These are phyloP conservation scores for Cheilosia impressa DNA, from an alignment of 2,888 invertebrate species.

Conservation along the genomic window DNA sequence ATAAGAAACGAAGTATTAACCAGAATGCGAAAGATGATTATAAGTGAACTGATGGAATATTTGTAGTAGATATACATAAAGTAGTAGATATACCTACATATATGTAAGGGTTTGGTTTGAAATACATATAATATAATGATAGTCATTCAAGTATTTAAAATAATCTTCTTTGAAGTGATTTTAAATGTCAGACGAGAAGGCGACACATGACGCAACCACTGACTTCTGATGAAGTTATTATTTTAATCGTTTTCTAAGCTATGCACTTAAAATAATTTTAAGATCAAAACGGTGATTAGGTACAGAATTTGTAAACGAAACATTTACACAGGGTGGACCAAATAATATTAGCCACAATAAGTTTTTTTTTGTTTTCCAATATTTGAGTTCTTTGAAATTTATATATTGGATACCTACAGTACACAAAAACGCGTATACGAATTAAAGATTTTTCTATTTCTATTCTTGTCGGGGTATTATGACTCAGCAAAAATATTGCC, in stretches of 20 bases:
- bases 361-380: not conserved
- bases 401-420: no score
- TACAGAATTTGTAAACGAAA: no score
- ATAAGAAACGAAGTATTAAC: constrained; percentile 32
- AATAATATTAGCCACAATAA: not conserved
- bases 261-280: not conserved
- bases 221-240: not conserved
- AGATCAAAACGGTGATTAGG: not conserved
- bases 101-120: no score
- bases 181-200: not conserved
- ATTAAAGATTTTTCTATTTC: no score
- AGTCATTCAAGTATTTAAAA: not conserved
- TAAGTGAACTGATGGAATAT: not conserved
- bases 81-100: not conserved
- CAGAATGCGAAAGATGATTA: constrained; percentile 22
- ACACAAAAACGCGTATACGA: no score
- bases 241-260: no score
- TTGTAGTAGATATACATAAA: not conserved
- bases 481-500: not conserved
- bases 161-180: not conserved
- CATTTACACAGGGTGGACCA: not conserved
- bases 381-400: no score
- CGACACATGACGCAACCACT: not conserved
- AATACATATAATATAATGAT: no score
- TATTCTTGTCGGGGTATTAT: not conserved